Evolutionary conservation across 2,113 vertebrate genomes (phyloP), one percentile per base, ranked within the genome.

Genomic region (Heterotilapia buettikoferi): DNA sequence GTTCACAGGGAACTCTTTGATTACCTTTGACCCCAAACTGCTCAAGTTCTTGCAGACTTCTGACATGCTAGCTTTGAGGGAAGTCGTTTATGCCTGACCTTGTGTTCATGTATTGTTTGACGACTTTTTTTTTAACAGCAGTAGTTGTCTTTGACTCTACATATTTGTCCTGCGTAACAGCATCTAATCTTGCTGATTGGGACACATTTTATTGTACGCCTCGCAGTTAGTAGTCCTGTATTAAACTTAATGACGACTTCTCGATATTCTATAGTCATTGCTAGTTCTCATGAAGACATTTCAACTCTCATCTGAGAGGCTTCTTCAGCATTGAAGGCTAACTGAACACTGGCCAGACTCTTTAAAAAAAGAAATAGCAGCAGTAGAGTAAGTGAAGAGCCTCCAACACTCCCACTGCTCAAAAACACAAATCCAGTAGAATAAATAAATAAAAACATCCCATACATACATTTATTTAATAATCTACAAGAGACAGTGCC

Each of bases 191-290:
- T 2, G 9, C 26, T 11, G 21, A 76, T 9, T 19, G 6, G 0
- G 16, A 50, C 43, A 31, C 16, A 29, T 76, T 76, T 76, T 2
- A 76, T 50, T 19, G 3, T 19, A 52, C 2, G 1, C 0, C 26
- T 78, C 4, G 4, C 33, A 78, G 73, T 19, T 73, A 29, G 19
- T 29, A 73, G 43, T 19, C 14, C 14, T 0, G 43, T 47, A 10
- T 73, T 73, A 26, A 2, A 73, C 21, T 50, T 50, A 73, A 73
- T 73, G 24, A 47, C 2, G 1, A 50, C 26, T 76, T 47, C 45
- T 4, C 0, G n/a, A 43, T 71, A 24, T 43, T 9, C 1, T 4
- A 50, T 2, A 31, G 1, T 50, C 9, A 47, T 18, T 19, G 4
- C 71, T 50, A 19, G 9, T 78, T 78, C 43, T 1, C 13, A 6